These are phyloP conservation scores for Pagrus major DNA, from an alignment of 2,113 vertebrate genomes.

Conservation along the genomic window DNA sequence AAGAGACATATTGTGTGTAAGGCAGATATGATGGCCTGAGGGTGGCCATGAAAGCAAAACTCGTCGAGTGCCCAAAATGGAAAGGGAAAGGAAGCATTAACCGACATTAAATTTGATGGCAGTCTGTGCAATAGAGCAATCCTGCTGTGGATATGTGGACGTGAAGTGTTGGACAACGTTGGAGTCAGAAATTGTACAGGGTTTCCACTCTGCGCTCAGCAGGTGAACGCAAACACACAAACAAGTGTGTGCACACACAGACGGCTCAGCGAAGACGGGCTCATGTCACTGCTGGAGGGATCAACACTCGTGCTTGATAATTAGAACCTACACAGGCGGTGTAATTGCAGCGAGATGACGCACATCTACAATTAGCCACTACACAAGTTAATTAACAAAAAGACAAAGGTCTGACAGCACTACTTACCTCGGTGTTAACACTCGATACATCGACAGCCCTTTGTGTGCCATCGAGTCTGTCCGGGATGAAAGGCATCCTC, in stretches of 20 bases:
- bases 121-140: not conserved
- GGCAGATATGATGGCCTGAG: not conserved
- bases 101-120: not conserved
- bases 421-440: conserved; percentile 43
- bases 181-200: not conserved
- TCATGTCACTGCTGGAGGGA: conserved; percentile 13
- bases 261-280: not conserved
- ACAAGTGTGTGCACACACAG: not conserved
- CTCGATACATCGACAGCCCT: conserved; percentile 36
- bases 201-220: not conserved
- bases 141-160: not conserved
- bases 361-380: conserved; percentile 40
- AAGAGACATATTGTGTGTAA: not conserved
- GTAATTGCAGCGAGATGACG: conserved; percentile 44
- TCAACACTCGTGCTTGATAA: conserved; percentile 34
- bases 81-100: not conserved
- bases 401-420: conserved; percentile 29
- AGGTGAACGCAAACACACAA: not conserved
- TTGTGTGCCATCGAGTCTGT: conserved; percentile 43
- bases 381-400: conserved; percentile 59
- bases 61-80: not conserved
- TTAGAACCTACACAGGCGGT: conserved; percentile 29
- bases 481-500: conserved; percentile 48
- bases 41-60: not conserved
- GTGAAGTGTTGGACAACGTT: not conserved